These are phyloP conservation scores for Leptopilina clavipes DNA, from an alignment of 1,140 invertebrate genomes.

Conservation along the genomic window DNA sequence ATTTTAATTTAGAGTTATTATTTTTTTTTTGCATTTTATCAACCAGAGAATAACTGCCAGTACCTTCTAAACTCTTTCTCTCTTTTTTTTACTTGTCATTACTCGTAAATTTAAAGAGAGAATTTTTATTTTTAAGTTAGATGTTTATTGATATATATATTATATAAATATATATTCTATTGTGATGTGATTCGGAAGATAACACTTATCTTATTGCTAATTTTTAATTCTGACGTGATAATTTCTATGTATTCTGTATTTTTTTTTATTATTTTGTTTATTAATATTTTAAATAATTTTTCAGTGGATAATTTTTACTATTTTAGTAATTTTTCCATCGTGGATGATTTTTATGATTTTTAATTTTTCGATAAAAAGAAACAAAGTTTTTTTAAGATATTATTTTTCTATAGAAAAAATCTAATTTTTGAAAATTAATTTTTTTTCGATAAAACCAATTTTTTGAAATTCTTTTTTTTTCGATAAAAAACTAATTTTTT, in stretches of 20 bases:
- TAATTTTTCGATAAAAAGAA: too few relatives aligned
- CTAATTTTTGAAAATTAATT: not conserved
- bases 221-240: not conserved
- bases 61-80: conserved; percentile 18
- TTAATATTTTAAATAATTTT: too few relatives aligned
- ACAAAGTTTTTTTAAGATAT: too few relatives aligned
- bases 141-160: conserved; percentile 36
- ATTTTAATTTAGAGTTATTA: not conserved
- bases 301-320: too few relatives aligned
- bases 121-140: conserved; percentile 28
- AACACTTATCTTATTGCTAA: not conserved
- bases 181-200: too few relatives aligned
- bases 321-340: too few relatives aligned
- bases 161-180: conserved; percentile 36
- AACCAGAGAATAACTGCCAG: conserved; percentile 17
- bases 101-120: conserved; percentile 38
- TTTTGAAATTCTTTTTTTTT: too few relatives aligned
- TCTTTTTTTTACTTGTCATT: not conserved
- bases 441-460: too few relatives aligned
- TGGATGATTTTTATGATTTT: too few relatives aligned
- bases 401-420: too few relatives aligned
- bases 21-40: not conserved
- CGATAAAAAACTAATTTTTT: too few relatives aligned
- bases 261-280: too few relatives aligned
- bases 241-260: not conserved